Conservation (phyloP, 1,140 invertebrate species). For the Heliconius melpomene region DNA sequence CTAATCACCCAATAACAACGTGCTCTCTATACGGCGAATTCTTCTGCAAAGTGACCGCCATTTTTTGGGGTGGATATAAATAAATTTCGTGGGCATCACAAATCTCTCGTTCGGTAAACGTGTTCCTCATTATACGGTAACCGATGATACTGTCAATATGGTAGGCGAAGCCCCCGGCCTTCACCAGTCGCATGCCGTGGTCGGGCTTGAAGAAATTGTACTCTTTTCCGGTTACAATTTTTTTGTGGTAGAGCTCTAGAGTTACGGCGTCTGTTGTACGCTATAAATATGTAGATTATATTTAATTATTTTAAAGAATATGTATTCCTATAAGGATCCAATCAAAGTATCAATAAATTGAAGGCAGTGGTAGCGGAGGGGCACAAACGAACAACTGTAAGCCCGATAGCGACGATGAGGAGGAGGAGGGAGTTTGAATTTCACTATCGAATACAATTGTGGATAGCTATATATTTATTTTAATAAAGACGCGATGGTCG, state of each 20-base stretch:
- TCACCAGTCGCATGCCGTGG: constrained; percentile 66
- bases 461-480: no score
- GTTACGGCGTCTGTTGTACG: constrained; percentile 81
- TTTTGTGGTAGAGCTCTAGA: constrained; percentile 79
- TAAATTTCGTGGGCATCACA: constrained; percentile 83
- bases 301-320: no score
- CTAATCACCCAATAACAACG: constrained; percentile 82
- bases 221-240: constrained; percentile 58
- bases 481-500: no score
- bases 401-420: no score
- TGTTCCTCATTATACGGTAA: constrained; percentile 83
- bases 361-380: no score
- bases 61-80: constrained; percentile 81
- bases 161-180: constrained; percentile 82
- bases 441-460: no score
- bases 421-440: no score
- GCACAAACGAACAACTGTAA: no score
- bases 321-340: no score
- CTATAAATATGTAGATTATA: not conserved
- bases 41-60: constrained; percentile 81
- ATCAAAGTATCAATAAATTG: no score
- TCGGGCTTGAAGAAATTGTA: constrained; percentile 59
- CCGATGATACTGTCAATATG: constrained; percentile 83
- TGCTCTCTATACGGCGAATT: constrained; percentile 84
- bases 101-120: constrained; percentile 83